Base-by-base conservation (phyloP, 2,797 vertebrate genomes). In the Taenioides sp. region DNA sequence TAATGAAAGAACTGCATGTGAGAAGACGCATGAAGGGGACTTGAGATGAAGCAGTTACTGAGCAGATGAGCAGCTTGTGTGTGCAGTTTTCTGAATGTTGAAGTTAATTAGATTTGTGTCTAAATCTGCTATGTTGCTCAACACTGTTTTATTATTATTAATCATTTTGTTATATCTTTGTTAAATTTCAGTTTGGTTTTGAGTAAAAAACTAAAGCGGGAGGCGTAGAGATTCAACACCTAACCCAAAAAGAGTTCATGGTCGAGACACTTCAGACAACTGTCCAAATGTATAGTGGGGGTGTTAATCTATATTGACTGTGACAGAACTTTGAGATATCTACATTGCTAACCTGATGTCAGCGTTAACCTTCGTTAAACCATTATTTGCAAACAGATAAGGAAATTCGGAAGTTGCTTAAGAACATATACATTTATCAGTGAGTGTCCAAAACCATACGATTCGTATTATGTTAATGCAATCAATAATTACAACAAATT, bases 401-500 rank as follows among this genome's bases (percentile, higher is more conserved):
- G 18, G 17, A 50, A 54, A 58, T 23, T 2, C 2, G 12, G 25
- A 58, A 17, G 37, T 16, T 47, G 22, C 31, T 22, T 17, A 64
- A 64, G 20, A 22, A 37, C 34, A 40, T n/a, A 37, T n/a, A 23
- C 7, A 63, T 37, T 34, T 62, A 64, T 16, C 40, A 4, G 17
- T 16, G 11, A 43, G 14, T 27, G 63, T 49, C 5, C 43, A 31
- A 70, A 75, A 77, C 55, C 16, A 69, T 49, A 79, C 20, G 17
- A 65, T 52, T 65, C 18, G 65, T 49, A 66, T 54, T 7, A 49
- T 68, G 67, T 16, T 59, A 72, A 34, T 57, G 65, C 69, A 63
- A 75, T 74, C 65, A 68, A 83, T 71, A 81, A 74, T 69, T 79
- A 80, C 86, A 84, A 71, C 80, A 84, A 91, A 88, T 77, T 71